Percentiles rank a stretch among this genome's conserved stretches.
phyloP scores from a whole-genome alignment of 1,140 invertebrate genomes.

The Pentalonia nigronervosa region DNA sequence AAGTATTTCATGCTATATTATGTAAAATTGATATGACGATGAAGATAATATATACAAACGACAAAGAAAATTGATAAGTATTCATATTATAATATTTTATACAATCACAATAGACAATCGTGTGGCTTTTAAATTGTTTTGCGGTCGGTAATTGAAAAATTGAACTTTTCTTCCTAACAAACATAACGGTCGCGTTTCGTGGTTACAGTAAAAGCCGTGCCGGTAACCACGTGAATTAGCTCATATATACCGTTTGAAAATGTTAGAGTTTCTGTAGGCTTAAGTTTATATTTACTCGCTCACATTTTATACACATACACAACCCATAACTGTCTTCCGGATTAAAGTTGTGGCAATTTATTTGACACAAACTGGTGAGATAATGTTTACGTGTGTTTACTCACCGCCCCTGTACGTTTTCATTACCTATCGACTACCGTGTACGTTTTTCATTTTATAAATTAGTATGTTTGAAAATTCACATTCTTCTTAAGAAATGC shows the following conservation, averaged over 20 bases:
- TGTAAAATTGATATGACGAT: too few relatives aligned
- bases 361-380: not conserved
- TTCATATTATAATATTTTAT: too few relatives aligned
- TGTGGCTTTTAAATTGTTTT: not conserved
- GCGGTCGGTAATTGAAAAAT: not conserved
- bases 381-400: not conserved
- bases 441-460: not conserved
- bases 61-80: too few relatives aligned
- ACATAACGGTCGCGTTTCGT: not conserved
- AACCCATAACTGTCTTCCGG: not conserved
- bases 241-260: constrained; percentile 6
- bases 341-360: not conserved
- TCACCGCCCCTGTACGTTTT: not conserved
- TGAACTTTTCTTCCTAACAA: not conserved
- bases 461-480: not conserved
- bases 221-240: not conserved
- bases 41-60: too few relatives aligned
- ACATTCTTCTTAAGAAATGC: too few relatives aligned
- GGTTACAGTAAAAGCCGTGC: not conserved
- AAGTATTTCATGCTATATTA: too few relatives aligned
- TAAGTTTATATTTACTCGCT: constrained; percentile 7
- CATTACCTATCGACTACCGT: not conserved
- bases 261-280: not conserved
- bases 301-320: not conserved
- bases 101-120: not conserved